Evolutionary conservation across 2,113 vertebrate species (phyloP), one percentile per base, ranked within the genome.

Genomic region (Syrrhaptes paradoxus): DNA sequence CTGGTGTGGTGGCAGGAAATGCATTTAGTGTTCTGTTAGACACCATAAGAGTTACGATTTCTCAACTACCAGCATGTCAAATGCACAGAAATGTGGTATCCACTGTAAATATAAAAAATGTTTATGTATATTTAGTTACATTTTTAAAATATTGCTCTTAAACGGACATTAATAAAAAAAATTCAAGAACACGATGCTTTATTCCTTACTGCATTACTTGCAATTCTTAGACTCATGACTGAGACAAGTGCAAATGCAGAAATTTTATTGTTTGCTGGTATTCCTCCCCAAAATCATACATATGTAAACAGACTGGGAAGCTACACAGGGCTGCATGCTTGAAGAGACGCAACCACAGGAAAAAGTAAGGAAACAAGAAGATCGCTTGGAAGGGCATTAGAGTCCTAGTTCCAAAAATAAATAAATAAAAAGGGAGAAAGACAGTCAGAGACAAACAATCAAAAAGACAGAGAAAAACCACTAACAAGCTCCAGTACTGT

Each of bases 91-190:
- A 90, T 82, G 88, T 77, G 55, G 52, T 78, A 89, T 70, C 61
- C 46, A 52, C 48, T 79, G 55, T 91, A 94, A 89, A 95, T 85
- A 93, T 0, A 77, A 89, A 81, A 77, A 89, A 43, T 49, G 70
- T 13, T 82, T 94, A 63, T 78, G 76, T 88, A 89, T 90, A 91
- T 93, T 96, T 95, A 89, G 52, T 92, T 94, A 92, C 45, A 59
- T 93, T 93, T 95, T 81, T 72, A 0, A 79, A 96, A 93, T 90
- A 93, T 65, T 95, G 62, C 57, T 90, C 89, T 88, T 95, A 82
- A 93, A 78, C 41, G 83, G 28, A 81, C 3, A 92, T 91, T 94
- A 94, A 95, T 89, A 73, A 87, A 92, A n/a, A 90, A 83, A 62
- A 28, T 6, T 70, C 20, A 91, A 85, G n/a, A 91, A 81, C 4